These are phyloP conservation scores for Lobophora halterata DNA, from an alignment of 2,888 invertebrate genomes.

Conservation along the genomic window DNA sequence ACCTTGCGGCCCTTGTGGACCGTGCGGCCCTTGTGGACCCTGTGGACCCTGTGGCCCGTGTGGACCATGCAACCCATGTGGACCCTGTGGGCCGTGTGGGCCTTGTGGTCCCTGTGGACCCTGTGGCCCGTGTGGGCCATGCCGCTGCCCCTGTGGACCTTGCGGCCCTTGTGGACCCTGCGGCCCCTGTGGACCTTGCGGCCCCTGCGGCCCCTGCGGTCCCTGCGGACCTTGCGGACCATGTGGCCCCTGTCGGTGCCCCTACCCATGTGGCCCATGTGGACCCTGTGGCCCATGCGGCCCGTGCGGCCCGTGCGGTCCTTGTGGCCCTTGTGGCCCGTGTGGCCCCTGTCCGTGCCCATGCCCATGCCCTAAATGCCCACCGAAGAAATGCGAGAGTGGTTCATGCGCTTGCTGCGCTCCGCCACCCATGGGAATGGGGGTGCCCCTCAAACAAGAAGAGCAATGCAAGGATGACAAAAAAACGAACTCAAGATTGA, in stretches of 20 bases:
- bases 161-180: constrained; percentile 43
- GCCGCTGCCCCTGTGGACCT: constrained; percentile 42
- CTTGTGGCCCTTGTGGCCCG: constrained; percentile 16
- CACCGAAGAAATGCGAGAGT: constrained; percentile 36
- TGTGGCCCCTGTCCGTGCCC: constrained; percentile 29
- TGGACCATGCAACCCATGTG: constrained; percentile 37
- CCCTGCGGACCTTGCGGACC: constrained; percentile 37
- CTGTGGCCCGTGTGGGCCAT: constrained; percentile 39
- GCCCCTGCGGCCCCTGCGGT: constrained; percentile 20
- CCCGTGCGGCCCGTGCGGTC: constrained; percentile 11
- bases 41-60: constrained; percentile 44
- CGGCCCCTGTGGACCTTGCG: constrained; percentile 47
- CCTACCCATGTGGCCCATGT: constrained; percentile 27
- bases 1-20: constrained; percentile 40
- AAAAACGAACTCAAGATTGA: constrained; percentile 33
- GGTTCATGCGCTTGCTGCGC: constrained; percentile 36
- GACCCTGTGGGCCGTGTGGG: constrained; percentile 43
- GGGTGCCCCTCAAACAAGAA: constrained; percentile 24
- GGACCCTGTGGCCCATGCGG: constrained; percentile 10
- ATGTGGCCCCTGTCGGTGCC: constrained; percentile 35
- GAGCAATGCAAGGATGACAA: constrained; percentile 38
- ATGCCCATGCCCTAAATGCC: constrained; percentile 17
- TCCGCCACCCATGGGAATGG: constrained; percentile 19
- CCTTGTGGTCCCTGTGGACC: constrained; percentile 50
- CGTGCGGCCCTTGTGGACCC: constrained; percentile 36